Evolutionary conservation across 2,888 invertebrate genomes (phyloP), one percentile per base, ranked within the genome.

Genomic region (Phymatocera aterrima): DNA sequence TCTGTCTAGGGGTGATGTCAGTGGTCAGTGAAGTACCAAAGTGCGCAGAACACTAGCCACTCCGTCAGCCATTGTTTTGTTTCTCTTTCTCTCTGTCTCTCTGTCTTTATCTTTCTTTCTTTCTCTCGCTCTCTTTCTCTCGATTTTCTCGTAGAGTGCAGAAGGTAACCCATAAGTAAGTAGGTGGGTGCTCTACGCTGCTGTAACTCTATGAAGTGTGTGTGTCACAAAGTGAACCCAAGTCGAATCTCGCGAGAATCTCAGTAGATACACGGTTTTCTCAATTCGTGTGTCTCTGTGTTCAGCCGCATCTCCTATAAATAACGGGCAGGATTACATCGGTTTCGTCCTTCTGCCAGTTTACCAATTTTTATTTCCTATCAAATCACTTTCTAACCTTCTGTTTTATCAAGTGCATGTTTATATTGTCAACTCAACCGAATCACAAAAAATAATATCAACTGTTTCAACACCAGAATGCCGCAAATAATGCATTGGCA

Each of bases 251-350:
- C 89, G 88, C 88, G 87, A 88, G 85, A 85, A 87, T 89, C 88
- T 86, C 88, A 83, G 88, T 86, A 85, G 87, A 85, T 84, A 88
- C 88, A 84, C 82, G 84, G n/a, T n/a, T 86, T 86, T 87, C 86
- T 89, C 88, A 84, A 82, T 57, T 78, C 78, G 80, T 84, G 83
- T 85, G 85, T 85, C n/a, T n/a, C 85, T 85, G 87, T 84, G 87
- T 84, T 90, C 90, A 90, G 89, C 90, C 89, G 88, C 88, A 88
- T 88, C 88, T 89, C 90, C 90, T 90, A 90, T 88, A 90, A 90
- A 90, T 89, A 90, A 90, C 86, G 88, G 89, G 87, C 87, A 89
- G 84, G 85, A 88, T 90, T 90, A 90, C 88, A 88, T 89, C 87
- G 87, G 87, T 85, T 87, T 87, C 85, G 82, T 86, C 82, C 84